Evolutionary conservation across 2,888 invertebrate species (phyloP).

Genomic region (Metallyticus violacea): DNA sequence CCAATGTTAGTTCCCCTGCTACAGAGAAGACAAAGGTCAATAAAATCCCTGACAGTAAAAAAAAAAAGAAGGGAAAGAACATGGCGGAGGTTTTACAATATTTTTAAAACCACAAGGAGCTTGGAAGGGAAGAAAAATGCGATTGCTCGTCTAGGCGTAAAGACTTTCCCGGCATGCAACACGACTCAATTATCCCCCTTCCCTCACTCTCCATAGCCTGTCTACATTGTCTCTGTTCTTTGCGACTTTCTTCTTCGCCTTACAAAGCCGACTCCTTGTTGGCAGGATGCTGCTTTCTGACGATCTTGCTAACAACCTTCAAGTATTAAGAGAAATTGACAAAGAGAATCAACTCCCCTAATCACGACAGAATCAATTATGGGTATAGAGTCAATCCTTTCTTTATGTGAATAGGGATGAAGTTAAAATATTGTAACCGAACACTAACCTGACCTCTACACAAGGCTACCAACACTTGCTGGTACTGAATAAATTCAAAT

Average conservation of each 20-base stretch:
- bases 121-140: not conserved
- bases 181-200: constrained; percentile 10
- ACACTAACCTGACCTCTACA: no score
- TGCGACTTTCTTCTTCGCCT: not conserved
- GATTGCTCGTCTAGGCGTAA: constrained; percentile 11
- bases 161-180: constrained; percentile 14
- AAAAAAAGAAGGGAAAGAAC: not conserved
- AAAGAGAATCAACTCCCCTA: no score
- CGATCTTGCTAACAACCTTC: not conserved
- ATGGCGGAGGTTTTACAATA: constrained; percentile 12
- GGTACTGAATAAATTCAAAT: no score
- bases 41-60: not conserved
- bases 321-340: not conserved
- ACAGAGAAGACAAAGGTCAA: not conserved
- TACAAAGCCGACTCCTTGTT: not conserved
- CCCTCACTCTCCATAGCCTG: not conserved
- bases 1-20: not conserved
- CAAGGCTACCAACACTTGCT: no score
- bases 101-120: constrained; percentile 2
- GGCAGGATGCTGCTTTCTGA: not conserved
- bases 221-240: not conserved
- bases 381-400: no score
- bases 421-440: no score
- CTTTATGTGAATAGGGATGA: no score
- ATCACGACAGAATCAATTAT: no score